These are phyloP conservation scores for Gambusia holbrooki DNA, from an alignment of 2,113 vertebrate genomes.

Conservation along the genomic window DNA sequence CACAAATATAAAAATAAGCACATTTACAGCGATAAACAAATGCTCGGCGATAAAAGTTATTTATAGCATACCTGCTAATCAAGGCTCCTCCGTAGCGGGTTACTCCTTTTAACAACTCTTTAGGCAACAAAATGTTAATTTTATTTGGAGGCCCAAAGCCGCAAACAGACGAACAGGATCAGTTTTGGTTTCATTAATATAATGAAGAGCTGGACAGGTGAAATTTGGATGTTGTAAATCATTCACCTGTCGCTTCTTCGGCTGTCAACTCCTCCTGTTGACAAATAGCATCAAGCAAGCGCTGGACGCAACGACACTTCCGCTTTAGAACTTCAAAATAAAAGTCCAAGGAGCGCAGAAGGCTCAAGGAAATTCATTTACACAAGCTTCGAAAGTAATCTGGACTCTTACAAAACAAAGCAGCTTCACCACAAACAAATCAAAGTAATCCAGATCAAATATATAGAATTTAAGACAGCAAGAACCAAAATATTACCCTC, in stretches of 20 bases:
- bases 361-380: too few species aligned
- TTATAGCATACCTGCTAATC: constrained; percentile 72
- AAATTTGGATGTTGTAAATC: constrained; percentile 10
- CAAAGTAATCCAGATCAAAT: too few species aligned
- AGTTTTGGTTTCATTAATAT: background rate
- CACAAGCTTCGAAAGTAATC: too few species aligned
- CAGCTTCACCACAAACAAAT: too few species aligned
- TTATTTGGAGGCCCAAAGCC: background rate
- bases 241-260: constrained; percentile 66
- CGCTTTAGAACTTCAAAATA: constrained; percentile 41
- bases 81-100: constrained; percentile 30
- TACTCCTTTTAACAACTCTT: constrained; percentile 11
- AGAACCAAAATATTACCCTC: background rate
- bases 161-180: background rate
- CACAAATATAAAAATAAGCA: background rate
- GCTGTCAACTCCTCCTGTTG: constrained; percentile 40
- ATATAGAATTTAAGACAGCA: too few species aligned
- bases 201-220: constrained; percentile 6
- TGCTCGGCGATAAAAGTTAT: constrained; percentile 42
- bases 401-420: too few species aligned
- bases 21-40: background rate
- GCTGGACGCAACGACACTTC: background rate
- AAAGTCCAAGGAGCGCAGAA: background rate
- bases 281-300: constrained; percentile 9
- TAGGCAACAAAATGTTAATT: background rate